phyloP scores from a whole-genome alignment of 1,140 invertebrate species.

The Cataglyphis hispanica region DNA sequence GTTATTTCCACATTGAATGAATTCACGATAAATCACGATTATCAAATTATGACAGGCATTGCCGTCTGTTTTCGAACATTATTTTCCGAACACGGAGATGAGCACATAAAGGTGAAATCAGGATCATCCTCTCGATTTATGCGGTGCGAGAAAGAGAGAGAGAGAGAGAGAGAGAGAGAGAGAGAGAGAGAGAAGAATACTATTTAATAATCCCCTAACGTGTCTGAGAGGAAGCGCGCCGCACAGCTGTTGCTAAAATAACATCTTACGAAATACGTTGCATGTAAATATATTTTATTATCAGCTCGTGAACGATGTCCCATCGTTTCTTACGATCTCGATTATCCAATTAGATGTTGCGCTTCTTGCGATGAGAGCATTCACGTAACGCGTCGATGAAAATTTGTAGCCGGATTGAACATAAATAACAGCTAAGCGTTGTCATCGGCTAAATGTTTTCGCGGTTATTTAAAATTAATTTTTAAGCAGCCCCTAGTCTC shows the following conservation, averaged over 20 bases:
- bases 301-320: neutral
- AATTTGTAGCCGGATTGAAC: neutral
- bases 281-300: slow-evolving; percentile 24
- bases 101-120: neutral
- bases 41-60: neutral
- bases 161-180: too few relatives aligned
- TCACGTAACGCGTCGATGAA: neutral
- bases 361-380: neutral
- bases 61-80: neutral
- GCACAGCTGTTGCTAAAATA: slow-evolving; percentile 4
- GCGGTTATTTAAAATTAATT: slow-evolving; percentile 30
- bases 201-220: neutral
- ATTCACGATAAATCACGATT: neutral
- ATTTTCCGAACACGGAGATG: neutral
- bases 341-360: slow-evolving; percentile 21
- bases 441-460: neutral
- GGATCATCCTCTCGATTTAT: slow-evolving; percentile 6
- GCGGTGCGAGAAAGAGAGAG: neutral
- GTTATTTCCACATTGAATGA: neutral
- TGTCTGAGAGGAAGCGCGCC: neutral
- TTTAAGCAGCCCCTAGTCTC: slow-evolving; percentile 8
- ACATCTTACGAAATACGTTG: neutral
- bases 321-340: neutral
- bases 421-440: slow-evolving; percentile 15
- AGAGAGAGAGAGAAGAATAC: neutral